Percentiles rank a stretch among this genome's conserved stretches.
These are phyloP conservation scores for Achlya flavicornis DNA, from an alignment of 2,888 invertebrate genomes.

Conservation along the genomic window DNA sequence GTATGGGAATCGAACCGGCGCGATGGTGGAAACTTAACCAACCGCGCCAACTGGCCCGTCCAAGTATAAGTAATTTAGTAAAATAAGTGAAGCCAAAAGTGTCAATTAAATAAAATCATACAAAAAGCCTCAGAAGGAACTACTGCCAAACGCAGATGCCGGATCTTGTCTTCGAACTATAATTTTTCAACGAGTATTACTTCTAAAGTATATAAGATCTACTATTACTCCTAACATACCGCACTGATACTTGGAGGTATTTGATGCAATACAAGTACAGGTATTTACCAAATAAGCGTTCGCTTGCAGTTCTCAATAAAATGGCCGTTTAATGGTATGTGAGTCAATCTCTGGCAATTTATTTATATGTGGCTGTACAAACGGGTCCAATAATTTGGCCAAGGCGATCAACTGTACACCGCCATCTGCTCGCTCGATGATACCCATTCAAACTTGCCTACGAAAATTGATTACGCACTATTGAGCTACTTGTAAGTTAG, in stretches of 20 bases:
- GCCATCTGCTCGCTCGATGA: not conserved
- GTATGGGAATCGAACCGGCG: too few relatives aligned
- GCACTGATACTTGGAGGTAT: not conserved
- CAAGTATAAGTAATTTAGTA: too few relatives aligned
- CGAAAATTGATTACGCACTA: not conserved
- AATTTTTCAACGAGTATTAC: too few relatives aligned
- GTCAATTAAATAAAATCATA: too few relatives aligned
- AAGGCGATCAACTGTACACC: conserved; percentile 47
- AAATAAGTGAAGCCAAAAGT: too few relatives aligned
- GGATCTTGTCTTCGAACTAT: too few relatives aligned
- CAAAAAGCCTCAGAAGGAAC: too few relatives aligned
- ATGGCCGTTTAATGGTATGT: conserved; percentile 7
- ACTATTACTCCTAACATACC: not conserved
- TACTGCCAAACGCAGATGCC: too few relatives aligned
- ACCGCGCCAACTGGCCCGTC: too few relatives aligned
- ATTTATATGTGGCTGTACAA: not conserved
- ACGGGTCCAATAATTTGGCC: conserved; percentile 45
- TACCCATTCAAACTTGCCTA: conserved; percentile 1
- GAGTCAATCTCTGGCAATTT: not conserved
- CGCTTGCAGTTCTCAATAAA: not conserved
- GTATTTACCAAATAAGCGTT: not conserved
- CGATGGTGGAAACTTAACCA: too few relatives aligned
- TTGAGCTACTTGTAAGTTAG: not conserved
- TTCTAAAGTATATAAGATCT: too few relatives aligned
- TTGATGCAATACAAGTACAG: not conserved